A percentile compares a stretch with the other conserved stretches of the same genome.
phyloP scores from a whole-genome alignment of 2,888 invertebrate species.

The Leptinotarsa haldemani region DNA sequence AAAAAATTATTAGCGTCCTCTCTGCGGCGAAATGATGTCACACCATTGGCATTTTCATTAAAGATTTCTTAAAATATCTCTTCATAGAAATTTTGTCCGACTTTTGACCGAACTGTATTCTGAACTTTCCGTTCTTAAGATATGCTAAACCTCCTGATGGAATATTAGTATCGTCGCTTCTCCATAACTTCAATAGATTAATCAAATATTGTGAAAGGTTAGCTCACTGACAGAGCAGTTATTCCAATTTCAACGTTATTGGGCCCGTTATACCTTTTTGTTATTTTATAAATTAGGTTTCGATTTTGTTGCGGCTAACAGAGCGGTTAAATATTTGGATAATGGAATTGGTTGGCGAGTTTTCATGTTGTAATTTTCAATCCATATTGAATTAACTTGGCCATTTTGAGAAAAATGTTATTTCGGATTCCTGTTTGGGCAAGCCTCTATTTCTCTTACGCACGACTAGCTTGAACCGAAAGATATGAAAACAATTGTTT shows the following conservation, averaged over 20 bases:
- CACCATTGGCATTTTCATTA: too few relatives aligned
- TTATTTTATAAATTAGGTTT: not conserved
- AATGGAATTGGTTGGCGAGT: not conserved
- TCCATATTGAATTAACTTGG: not conserved
- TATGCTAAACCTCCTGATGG: too few relatives aligned
- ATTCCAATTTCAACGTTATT: not conserved
- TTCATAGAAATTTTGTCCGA: too few relatives aligned
- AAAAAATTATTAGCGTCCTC: too few relatives aligned
- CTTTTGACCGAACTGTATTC: too few relatives aligned
- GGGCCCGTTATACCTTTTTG: not conserved
- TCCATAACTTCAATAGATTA: not conserved
- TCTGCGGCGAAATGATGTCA: too few relatives aligned
- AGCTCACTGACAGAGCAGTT: not conserved
- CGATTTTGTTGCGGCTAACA: constrained; percentile 5
- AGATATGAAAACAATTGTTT: not conserved
- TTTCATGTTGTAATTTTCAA: not conserved
- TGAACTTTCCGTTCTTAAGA: too few relatives aligned
- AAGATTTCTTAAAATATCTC: too few relatives aligned
- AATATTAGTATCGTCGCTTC: not conserved
- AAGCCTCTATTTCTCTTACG: too few relatives aligned
- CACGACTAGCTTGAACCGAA: too few relatives aligned
- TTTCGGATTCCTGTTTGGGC: not conserved
- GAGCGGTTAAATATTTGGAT: constrained; percentile 1
- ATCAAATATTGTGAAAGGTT: not conserved
- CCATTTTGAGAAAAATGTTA: not conserved